Evolutionary conservation across 2,888 invertebrate genomes (phyloP), one percentile per base, ranked within the genome.

Genomic region (Eupelmus urozonus): DNA sequence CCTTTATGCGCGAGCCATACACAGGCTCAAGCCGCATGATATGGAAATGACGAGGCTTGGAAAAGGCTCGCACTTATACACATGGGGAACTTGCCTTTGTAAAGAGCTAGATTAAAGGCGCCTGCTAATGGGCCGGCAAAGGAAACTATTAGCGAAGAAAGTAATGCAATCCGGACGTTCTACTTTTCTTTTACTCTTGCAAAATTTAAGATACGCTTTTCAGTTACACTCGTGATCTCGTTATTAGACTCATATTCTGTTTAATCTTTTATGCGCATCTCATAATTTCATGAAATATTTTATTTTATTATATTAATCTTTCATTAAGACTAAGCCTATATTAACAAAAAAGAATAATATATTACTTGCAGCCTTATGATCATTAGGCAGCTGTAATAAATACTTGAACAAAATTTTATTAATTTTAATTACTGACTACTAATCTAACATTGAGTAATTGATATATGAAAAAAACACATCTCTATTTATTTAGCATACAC

Each of bases 101-200:
- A 79, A 69, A 73, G 62, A 79, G 80, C 79, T 83, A 84, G 82
- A 85, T 84, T 84, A 85, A 85, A 85, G 85, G 82, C 82, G 79
- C 79, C 65, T 81, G 81, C 83, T 84, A 86, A 86, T 86, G 86
- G 85, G 72, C 83, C 85, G 86, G 86, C 84, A 87, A 86, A 86
- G 86, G 85, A 84, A 85, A 86, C 85, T 87, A 87, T 86, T 86
- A 87, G 82, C 83, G 83, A 81, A 81, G 83, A 83, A 81, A 82
- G 83, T 85, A 85, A 86, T 85, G 82, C 75, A 73, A 74, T 75
- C 70, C 65, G 74, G 74, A 70, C 70, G 57, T 53, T 84, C 49
- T 60, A 85, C 86, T 85, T 86, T 85, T 86, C 84, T 84, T 84
- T 83, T 27, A 9, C 65, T 74, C 74, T 29, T 53, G 55, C 18